Conservation (phyloP, 2,113 vertebrate genomes). For the Phainopepla nitens region DNA sequence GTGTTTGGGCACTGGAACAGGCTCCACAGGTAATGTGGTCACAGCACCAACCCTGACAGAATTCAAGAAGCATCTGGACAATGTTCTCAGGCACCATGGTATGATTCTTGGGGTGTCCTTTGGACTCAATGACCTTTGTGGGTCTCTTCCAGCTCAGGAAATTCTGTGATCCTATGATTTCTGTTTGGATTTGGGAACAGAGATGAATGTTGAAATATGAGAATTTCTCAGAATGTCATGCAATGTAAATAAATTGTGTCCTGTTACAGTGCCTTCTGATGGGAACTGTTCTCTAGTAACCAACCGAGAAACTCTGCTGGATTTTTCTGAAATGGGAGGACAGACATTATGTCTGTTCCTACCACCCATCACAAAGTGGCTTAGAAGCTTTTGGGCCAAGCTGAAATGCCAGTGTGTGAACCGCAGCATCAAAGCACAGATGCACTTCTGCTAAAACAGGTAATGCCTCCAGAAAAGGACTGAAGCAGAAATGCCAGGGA, state of each 20-base stretch:
- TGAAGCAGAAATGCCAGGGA: neutral
- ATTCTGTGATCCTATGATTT: neutral
- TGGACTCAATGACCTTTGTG: neutral
- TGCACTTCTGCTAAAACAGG: neutral
- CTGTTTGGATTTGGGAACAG: neutral
- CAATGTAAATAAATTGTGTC: neutral
- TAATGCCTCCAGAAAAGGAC: neutral
- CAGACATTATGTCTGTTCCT: neutral
- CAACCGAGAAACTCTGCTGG: neutral
- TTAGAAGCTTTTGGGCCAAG: neutral
- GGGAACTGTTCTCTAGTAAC: neutral
- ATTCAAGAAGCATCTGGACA: neutral
- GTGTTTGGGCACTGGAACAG: neutral
- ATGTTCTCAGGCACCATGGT: neutral
- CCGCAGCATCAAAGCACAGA: neutral
- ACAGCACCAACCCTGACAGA: neutral
- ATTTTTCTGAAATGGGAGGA: neutral
- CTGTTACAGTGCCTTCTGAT: neutral
- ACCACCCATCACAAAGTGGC: neutral
- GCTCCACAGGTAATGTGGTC: rapidly evolving
- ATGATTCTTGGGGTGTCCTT: neutral
- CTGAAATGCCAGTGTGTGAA: neutral
- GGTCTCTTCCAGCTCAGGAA: neutral
- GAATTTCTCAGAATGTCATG: neutral
- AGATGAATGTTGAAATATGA: neutral